Percentiles rank a stretch among this genome's conserved stretches.
phyloP scores from a whole-genome alignment of 2,797 vertebrate species.

The Miichthys miiuy region DNA sequence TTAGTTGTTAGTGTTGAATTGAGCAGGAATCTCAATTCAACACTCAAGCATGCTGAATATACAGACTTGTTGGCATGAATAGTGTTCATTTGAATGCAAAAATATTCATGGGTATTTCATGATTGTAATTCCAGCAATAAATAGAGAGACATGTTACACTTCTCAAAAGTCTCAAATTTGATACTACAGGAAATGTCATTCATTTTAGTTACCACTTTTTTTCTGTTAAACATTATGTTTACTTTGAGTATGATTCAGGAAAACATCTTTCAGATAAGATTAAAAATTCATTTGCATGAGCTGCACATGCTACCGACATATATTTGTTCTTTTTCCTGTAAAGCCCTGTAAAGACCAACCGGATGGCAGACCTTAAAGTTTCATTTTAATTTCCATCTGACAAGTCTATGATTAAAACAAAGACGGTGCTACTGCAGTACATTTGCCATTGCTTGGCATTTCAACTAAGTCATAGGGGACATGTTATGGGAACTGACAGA shows the following conservation, averaged over 20 bases:
- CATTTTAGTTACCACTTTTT: conserved; percentile 50
- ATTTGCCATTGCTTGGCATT: conserved; percentile 58
- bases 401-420: conserved; percentile 60
- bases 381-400: conserved; percentile 31
- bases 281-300: conserved; percentile 11
- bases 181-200: conserved; percentile 26
- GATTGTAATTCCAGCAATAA: conserved; percentile 42
- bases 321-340: conserved; percentile 7
- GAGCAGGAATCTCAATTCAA: background rate
- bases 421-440: conserved; percentile 7
- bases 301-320: background rate
- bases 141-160: conserved; percentile 38
- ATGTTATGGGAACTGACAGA: conserved; percentile 68
- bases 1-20: background rate
- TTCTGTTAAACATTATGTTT: conserved; percentile 41
- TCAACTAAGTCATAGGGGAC: conserved; percentile 51
- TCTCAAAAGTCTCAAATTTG: conserved; percentile 46
- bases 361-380: background rate
- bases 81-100: conserved; percentile 33
- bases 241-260: conserved; percentile 39
- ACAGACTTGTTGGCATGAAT: conserved; percentile 17
- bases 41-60: conserved; percentile 5
- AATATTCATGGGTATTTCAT: conserved; percentile 15
- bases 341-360: background rate
- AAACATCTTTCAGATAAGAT: conserved; percentile 36